Percentiles rank a stretch among this genome's conserved stretches.
These are phyloP conservation scores for Orthonevra nobilis DNA, from an alignment of 2,888 invertebrate species.

Conservation along the genomic window DNA sequence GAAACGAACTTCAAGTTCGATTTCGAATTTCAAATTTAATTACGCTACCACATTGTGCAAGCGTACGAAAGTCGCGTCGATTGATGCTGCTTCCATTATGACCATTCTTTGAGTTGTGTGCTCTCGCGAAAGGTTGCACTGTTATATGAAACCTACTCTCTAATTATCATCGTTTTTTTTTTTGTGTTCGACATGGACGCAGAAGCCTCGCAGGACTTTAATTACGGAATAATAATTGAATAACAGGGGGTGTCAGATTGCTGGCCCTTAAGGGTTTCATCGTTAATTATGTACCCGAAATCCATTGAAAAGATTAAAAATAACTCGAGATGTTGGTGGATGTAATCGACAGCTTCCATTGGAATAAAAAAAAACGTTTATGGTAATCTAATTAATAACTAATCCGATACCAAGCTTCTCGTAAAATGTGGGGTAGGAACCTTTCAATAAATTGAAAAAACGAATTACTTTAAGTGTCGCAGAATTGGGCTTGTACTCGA, in stretches of 20 bases:
- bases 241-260: slow-evolving; percentile 13
- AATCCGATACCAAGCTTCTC: too few species aligned
- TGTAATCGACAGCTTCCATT: background rate
- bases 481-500: too few species aligned
- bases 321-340: background rate
- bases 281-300: slow-evolving; percentile 11
- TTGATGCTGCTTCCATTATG: slow-evolving; percentile 13
- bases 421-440: too few species aligned
- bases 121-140: background rate
- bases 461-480: too few species aligned
- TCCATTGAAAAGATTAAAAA: background rate
- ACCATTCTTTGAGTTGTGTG: slow-evolving; percentile 3
- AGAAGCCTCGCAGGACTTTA: background rate
- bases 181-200: too few species aligned
- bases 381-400: slow-evolving; percentile 10
- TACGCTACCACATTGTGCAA: slow-evolving; percentile 3
- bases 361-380: background rate
- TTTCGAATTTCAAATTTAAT: slow-evolving; percentile 21
- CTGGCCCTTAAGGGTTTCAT: background rate
- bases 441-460: too few species aligned
- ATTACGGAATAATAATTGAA: background rate
- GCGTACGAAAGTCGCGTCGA: background rate
- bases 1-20: slow-evolving; percentile 5
- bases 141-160: slow-evolving; percentile 7
- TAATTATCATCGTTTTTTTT: background rate